Conservation (phyloP, 2,113 vertebrate genomes). For the Ictidomys tridecemlineatus region DNA sequence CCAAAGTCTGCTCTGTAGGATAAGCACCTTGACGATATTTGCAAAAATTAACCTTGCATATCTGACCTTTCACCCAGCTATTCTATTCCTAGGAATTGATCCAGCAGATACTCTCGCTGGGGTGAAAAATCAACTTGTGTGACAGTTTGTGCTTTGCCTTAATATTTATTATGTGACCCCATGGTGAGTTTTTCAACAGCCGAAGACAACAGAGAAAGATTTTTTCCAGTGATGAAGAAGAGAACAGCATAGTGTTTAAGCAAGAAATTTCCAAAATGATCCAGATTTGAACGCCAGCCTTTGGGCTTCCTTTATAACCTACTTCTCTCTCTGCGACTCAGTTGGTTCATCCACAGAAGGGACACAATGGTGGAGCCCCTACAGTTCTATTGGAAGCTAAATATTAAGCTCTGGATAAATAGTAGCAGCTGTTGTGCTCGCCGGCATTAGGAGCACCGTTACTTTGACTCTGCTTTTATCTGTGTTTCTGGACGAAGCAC, state of each 20-base stretch:
- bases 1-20: background rate
- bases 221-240: background rate
- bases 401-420: background rate
- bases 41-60: background rate
- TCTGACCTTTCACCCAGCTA: background rate
- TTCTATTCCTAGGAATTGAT: background rate
- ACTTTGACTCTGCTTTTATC: background rate
- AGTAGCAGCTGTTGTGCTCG: background rate
- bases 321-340: background rate
- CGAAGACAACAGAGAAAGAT: background rate
- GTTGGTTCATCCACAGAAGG: background rate
- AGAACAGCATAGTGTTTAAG: background rate
- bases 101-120: background rate
- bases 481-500: background rate
- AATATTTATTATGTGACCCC: background rate
- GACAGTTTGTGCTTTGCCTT: background rate
- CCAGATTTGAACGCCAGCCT: background rate
- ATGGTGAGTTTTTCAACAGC: background rate
- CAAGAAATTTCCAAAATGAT: background rate
- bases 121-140: background rate
- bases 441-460: background rate
- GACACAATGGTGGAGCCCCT: rapidly evolving
- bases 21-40: background rate
- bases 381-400: background rate
- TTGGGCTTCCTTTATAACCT: too few species aligned